Conservation (phyloP, 2,113 vertebrate genomes). For the Dasyurus viverrinus region DNA sequence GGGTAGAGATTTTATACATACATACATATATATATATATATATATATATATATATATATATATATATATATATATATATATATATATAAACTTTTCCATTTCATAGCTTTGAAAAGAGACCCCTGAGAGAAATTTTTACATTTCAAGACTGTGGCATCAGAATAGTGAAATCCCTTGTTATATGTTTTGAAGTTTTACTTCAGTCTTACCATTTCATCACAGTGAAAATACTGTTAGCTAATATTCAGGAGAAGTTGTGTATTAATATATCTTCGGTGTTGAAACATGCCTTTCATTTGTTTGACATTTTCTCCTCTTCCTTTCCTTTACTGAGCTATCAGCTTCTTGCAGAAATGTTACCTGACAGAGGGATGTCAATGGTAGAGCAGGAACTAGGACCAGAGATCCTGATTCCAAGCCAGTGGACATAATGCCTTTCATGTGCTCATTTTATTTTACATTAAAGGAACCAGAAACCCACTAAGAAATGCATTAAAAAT, state of each 20-base stretch:
- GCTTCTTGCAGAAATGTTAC: neutral
- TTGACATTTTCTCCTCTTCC: neutral
- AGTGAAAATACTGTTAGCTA: neutral
- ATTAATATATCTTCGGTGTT: neutral
- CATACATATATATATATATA: too few relatives aligned
- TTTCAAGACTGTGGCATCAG: constrained; percentile 1
- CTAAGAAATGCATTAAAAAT: neutral
- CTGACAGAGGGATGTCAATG: neutral
- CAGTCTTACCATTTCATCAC: neutral
- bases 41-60: too few relatives aligned
- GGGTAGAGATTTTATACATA: too few relatives aligned
- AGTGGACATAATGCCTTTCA: neutral
- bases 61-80: too few relatives aligned
- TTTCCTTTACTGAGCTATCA: neutral
- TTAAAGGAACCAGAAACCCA: neutral
- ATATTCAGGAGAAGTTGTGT: neutral
- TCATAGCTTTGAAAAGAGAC: neutral
- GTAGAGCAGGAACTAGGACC: neutral
- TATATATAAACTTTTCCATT: too few relatives aligned
- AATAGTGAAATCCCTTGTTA: neutral
- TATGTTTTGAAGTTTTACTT: neutral
- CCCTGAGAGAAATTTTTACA: neutral
- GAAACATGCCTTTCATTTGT: neutral
- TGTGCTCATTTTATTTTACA: neutral
- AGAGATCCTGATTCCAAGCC: neutral